Conservation (phyloP, 2,797 vertebrate genomes). For the Hafferia zeledoni region DNA sequence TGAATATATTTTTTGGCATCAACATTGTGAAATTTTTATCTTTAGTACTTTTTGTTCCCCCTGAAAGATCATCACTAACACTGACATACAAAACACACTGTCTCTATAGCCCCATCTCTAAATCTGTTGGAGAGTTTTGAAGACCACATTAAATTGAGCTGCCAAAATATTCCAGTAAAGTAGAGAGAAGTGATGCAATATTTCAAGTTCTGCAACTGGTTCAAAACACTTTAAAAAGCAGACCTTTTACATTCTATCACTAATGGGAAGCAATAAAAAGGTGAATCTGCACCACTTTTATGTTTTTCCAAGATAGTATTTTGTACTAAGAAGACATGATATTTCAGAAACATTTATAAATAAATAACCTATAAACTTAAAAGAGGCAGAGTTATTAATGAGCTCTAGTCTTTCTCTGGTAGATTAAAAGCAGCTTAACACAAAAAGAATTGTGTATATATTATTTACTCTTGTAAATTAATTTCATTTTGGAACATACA, state of each 20-base stretch:
- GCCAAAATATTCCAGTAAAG: background rate
- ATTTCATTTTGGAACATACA: background rate
- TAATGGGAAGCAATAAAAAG: background rate
- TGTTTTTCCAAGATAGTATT: background rate
- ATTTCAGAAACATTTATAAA: background rate
- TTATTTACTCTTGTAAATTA: background rate
- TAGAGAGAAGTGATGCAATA: background rate
- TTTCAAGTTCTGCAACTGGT: background rate
- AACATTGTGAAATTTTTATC: background rate
- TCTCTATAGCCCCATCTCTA: background rate
- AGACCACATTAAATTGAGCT: background rate
- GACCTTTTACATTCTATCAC: background rate
- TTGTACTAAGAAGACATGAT: background rate
- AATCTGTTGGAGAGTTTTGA: background rate
- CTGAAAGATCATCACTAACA: background rate
- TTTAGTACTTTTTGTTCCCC: background rate
- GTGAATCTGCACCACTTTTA: background rate
- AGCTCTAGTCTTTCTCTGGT: background rate
- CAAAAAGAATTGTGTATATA: background rate
- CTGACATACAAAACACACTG: fast-evolving
- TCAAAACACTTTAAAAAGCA: background rate
- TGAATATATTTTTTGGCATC: background rate
- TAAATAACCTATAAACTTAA: background rate
- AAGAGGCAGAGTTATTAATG: background rate
- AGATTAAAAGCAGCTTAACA: background rate